Conservation (phyloP, 2,888 invertebrate genomes). For the Caenorhabditis sp. region DNA sequence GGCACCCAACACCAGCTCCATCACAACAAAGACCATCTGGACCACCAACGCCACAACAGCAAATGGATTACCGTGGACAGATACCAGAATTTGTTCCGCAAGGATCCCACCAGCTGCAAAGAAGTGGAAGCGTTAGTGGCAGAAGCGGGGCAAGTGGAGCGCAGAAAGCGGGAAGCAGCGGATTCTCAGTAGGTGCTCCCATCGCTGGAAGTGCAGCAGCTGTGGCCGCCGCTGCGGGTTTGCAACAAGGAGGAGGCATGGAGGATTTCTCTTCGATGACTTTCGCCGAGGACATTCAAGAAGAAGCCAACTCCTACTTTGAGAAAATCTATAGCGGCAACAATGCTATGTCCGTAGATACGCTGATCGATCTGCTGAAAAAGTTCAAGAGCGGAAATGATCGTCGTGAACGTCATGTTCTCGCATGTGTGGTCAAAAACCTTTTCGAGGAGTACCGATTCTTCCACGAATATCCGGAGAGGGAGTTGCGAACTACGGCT, state of each 20-base stretch:
- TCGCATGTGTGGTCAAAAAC: constrained; percentile 96
- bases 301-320: constrained; percentile 98
- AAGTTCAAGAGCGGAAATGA: constrained; percentile 94
- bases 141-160: constrained; percentile 4
- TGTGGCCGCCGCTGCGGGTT: constrained; percentile 9
- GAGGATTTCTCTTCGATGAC: constrained; percentile 66
- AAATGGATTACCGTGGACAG: constrained; percentile 64
- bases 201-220: constrained; percentile 33
- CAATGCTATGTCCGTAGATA: constrained; percentile 89
- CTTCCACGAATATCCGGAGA: constrained; percentile 98
- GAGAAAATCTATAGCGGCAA: constrained; percentile 88
- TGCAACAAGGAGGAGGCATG: constrained; percentile 17
- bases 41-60: constrained; percentile 67
- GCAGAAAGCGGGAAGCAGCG: neutral
- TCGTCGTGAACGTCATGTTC: constrained; percentile 89
- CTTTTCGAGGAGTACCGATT: constrained; percentile 98
- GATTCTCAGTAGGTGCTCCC: constrained; percentile 21
- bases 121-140: constrained; percentile 47
- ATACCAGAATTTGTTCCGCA: constrained; percentile 43
- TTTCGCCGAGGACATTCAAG: constrained; percentile 90
- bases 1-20: constrained; percentile 31
- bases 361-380: constrained; percentile 96
- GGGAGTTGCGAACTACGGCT: constrained; percentile 97
- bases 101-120: constrained; percentile 33
- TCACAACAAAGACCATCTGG: constrained; percentile 61